Conservation (phyloP, 2,888 invertebrate genomes). For the Netelia inedita region DNA sequence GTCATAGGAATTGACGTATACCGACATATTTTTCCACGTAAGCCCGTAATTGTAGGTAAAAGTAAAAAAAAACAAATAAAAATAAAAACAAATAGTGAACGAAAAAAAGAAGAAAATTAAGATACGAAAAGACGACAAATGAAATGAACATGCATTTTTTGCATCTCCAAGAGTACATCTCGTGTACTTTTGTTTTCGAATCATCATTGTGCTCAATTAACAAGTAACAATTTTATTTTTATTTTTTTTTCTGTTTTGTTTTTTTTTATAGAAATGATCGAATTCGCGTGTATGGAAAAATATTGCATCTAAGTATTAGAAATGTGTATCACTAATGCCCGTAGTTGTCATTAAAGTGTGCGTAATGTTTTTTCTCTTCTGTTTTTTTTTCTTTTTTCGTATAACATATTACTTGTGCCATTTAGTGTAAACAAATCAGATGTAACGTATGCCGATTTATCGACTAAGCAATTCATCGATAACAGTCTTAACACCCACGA, state of each 20-base stretch:
- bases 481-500: conserved; percentile 55
- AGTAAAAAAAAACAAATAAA: conserved; percentile 35
- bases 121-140: conserved; percentile 46
- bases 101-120: conserved; percentile 45
- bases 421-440: conserved; percentile 75
- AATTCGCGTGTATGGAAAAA: conserved; percentile 65
- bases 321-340: conserved; percentile 78
- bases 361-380: conserved; percentile 33
- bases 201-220: conserved; percentile 76
- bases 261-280: conserved; percentile 13
- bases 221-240: conserved; percentile 66
- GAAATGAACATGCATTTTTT: conserved; percentile 53
- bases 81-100: conserved; percentile 33
- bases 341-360: conserved; percentile 62
- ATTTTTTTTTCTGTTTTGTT: conserved; percentile 52
- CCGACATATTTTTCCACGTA: conserved; percentile 81
- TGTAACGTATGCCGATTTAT: conserved; percentile 33
- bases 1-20: conserved; percentile 78
- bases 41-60: conserved; percentile 66
- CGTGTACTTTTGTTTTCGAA: conserved; percentile 65
- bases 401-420: conserved; percentile 80
- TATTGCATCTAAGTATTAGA: conserved; percentile 75
- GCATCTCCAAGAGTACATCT: conserved; percentile 68
- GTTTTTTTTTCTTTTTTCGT: conserved; percentile 66
- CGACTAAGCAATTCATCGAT: conserved; percentile 1